Base-by-base conservation (phyloP, 1,140 invertebrate species). In the Drosophila albomicans region DNA sequence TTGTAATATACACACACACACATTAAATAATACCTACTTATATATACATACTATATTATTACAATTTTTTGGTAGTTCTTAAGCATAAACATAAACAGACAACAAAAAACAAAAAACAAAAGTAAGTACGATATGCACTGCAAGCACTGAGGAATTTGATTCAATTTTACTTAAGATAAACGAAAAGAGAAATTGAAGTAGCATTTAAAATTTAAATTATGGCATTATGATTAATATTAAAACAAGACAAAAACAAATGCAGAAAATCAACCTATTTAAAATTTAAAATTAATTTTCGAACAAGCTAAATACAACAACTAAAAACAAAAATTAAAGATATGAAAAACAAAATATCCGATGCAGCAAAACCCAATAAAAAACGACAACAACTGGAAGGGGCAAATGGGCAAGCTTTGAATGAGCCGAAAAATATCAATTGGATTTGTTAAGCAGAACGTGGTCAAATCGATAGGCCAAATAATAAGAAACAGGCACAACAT, bases 91-190 rank as follows among this genome's bases (percentile, higher is more conserved):
- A 78, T 70, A 32, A 76, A 73, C 63, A 78, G 71, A 57, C 68
- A 45, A 56, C 28, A 56, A 61, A 54, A 41, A 15, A 62, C 11
- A 54, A 67, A 67, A 48, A 64, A 54, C 64, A 81, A 71, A 63
- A 48, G 48, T 74, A 81, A 78, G 72, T 89, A 87, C 72, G 78
- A 87, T 91, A 88, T 88, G 91, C 91, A 92, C 91, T 92, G 91
- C 91, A 92, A 92, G 91, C 91, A 92, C 91, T 92, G 91, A 92
- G 91, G 91, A 92, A 92, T 92, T 92, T 92, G 91, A 92, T 92
- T 92, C 88, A 91, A 92, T 92, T 91, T 91, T 91, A 92, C 91
- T 88, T 89, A 89, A 85, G 78, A 79, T 71, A 76, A 84, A 87
- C 48, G 74, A 88, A 80, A 88, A 78, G 80, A 66, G 77, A 89